Conservation (phyloP, 2,888 invertebrate species). For the Tetranychus piercei region DNA sequence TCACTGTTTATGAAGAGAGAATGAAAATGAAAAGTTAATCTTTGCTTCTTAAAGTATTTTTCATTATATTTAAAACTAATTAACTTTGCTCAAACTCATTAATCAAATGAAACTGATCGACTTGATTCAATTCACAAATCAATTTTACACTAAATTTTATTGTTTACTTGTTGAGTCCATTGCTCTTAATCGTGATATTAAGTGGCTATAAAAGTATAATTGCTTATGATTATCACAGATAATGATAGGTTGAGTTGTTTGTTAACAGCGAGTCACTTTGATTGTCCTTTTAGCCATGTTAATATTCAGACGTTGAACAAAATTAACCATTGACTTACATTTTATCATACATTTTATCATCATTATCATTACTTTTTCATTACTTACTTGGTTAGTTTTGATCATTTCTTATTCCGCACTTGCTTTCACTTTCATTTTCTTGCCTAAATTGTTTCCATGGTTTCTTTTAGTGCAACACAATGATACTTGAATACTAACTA, state of each 20-base stretch:
- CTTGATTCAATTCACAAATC: neutral
- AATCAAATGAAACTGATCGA: neutral
- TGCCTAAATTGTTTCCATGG: neutral
- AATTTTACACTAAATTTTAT: neutral
- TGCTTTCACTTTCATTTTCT: neutral
- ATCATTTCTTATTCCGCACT: neutral
- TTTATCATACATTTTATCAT: too few relatives aligned
- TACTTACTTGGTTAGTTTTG: neutral
- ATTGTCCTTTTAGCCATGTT: too few relatives aligned
- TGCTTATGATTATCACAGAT: neutral
- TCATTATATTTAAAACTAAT: neutral
- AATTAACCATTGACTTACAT: too few relatives aligned
- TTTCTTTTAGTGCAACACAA: neutral
- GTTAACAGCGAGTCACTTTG: too few relatives aligned
- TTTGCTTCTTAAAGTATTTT: neutral
- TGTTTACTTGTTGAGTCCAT: neutral
- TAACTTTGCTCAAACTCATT: neutral
- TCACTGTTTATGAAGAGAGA: neutral
- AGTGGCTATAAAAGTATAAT: neutral
- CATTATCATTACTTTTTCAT: neutral
- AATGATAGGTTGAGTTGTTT: too few relatives aligned
- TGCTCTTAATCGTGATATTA: too few relatives aligned
- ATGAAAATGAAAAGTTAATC: neutral
- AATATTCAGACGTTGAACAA: too few relatives aligned
- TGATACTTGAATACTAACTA: neutral